Percentiles rank a stretch among this genome's conserved stretches.
phyloP scores from a whole-genome alignment of 1,140 invertebrate species.

The Pomacea maculata region DNA sequence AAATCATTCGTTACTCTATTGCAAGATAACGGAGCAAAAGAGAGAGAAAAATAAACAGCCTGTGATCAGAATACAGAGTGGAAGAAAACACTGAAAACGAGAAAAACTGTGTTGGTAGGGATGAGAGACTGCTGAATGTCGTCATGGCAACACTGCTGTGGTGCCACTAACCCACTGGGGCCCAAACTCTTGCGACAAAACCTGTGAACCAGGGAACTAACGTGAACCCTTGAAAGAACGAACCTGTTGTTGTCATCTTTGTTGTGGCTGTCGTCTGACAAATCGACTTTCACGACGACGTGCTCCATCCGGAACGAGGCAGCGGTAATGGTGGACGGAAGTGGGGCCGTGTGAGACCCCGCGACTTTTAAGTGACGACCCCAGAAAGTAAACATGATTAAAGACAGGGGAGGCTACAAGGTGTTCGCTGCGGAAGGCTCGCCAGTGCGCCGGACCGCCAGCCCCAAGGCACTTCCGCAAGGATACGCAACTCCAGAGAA shows the following conservation, averaged over 20 bases:
- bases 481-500: slow-evolving; percentile 3
- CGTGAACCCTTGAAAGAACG: neutral
- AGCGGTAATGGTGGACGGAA: neutral
- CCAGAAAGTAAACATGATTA: neutral
- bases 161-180: too few species aligned
- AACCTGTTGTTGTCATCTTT: neutral
- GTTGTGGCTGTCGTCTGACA: neutral
- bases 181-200: too few species aligned
- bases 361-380: neutral
- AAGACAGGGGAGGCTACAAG: slow-evolving; percentile 1
- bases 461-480: neutral
- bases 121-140: too few species aligned
- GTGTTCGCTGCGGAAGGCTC: slow-evolving; percentile 1
- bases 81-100: too few species aligned
- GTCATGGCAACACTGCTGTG: too few species aligned
- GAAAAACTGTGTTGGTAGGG: too few species aligned
- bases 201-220: too few species aligned
- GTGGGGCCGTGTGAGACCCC: neutral
- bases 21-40: too few species aligned
- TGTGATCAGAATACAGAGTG: too few species aligned
- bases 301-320: neutral
- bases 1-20: too few species aligned
- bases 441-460: neutral
- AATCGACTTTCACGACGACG: neutral
- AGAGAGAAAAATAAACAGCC: too few species aligned